Conservation (phyloP, 2,888 invertebrate species). For the Plagodis pulveraria region DNA sequence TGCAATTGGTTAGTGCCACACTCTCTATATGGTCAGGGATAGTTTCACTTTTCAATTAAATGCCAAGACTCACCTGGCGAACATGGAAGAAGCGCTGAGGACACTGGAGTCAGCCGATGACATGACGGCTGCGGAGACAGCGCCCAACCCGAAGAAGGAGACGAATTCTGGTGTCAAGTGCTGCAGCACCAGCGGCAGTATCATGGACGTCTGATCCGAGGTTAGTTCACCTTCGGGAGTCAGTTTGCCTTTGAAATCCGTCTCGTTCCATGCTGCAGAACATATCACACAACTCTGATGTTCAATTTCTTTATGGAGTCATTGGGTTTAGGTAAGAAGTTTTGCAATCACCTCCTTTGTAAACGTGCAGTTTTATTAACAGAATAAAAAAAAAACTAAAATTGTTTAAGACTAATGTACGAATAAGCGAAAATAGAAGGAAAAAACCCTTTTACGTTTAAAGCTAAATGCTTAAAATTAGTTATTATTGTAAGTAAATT, state of each 20-base stretch:
- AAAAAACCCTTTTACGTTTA: no score
- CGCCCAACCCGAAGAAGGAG: constrained; percentile 98
- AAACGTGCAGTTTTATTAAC: no score
- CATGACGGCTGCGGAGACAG: constrained; percentile 99
- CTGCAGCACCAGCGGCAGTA: constrained; percentile 98
- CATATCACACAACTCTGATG: background rate
- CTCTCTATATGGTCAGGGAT: no score
- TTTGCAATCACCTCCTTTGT: no score
- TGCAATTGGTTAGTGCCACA: no score
- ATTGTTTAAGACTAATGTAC: no score
- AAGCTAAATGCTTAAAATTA: no score
- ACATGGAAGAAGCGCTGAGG: constrained; percentile 99
- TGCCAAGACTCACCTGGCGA: constrained; percentile 86
- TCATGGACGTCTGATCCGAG: constrained; percentile 94
- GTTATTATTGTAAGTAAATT: no score
- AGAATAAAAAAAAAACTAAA: no score
- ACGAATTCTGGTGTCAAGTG: constrained; percentile 98
- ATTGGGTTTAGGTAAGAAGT: no score
- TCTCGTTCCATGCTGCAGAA: constrained; percentile 96
- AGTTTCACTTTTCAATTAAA: background rate
- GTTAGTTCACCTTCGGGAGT: constrained; percentile 88
- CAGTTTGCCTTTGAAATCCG: constrained; percentile 89
- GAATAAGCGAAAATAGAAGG: no score
- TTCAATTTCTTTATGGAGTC: no score
- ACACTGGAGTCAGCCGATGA: constrained; percentile 99